Percentiles rank a stretch among this genome's conserved stretches.
phyloP scores from a whole-genome alignment of 2,888 invertebrate genomes.

The Netelia inedita region DNA sequence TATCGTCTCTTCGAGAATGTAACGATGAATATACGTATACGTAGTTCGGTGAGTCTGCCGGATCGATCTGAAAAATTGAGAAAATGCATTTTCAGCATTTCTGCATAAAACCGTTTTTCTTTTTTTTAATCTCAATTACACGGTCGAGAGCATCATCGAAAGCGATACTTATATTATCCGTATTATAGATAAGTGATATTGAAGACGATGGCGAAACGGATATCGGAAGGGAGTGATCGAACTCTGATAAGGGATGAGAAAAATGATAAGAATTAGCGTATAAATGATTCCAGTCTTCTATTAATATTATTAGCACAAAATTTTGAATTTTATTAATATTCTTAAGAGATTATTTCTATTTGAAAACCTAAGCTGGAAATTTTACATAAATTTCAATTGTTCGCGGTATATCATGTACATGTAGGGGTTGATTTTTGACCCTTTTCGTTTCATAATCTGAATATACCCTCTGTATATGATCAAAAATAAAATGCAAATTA shows the following conservation, averaged over 20 bases:
- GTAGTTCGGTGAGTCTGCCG: conserved; percentile 1
- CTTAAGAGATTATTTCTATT: background rate
- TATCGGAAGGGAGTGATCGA: conserved; percentile 14
- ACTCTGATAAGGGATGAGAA: conserved; percentile 11
- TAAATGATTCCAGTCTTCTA: background rate
- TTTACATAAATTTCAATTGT: no score
- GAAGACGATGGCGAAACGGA: background rate
- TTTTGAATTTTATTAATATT: background rate
- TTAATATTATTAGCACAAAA: background rate
- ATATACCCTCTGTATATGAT: background rate
- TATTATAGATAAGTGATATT: conserved; percentile 7
- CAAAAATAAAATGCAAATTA: background rate
- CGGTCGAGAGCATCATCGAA: background rate
- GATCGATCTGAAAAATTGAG: conserved; percentile 44
- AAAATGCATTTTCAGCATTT: conserved; percentile 38
- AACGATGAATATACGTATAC: background rate
- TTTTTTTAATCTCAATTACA: conserved; percentile 18
- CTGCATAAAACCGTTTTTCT: conserved; percentile 19
- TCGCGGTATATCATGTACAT: no score
- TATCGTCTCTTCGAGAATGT: conserved; percentile 38
- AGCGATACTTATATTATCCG: background rate
- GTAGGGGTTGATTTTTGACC: background rate
- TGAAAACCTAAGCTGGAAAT: no score
- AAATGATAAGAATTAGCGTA: conserved; percentile 1
- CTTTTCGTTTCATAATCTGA: background rate